Conservation (phyloP, 1,140 invertebrate genomes). For the Drosophila athabasca region DNA sequence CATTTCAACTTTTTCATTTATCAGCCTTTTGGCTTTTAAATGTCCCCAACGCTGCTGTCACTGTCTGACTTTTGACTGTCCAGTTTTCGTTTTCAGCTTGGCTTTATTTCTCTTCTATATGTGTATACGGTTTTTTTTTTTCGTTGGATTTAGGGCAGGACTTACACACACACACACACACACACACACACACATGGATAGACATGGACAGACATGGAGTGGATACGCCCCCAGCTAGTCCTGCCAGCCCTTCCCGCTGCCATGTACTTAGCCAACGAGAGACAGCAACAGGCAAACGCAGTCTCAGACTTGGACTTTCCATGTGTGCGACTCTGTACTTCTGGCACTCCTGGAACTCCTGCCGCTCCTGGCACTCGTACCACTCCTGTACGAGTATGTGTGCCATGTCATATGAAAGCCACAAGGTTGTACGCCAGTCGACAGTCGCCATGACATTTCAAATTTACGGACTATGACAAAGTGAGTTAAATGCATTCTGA, state of each 20-base stretch:
- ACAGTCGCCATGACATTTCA: conserved; percentile 78
- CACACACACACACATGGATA: not conserved
- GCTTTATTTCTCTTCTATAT: conserved; percentile 42
- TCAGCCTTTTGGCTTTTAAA: conserved; percentile 70
- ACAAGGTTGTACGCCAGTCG: conserved; percentile 72
- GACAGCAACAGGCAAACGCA: conserved; percentile 37
- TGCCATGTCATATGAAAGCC: conserved; percentile 66
- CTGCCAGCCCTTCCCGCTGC: conserved; percentile 13
- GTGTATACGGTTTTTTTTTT: conserved; percentile 29
- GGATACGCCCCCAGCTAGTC: not conserved
- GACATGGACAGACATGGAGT: too few relatives aligned
- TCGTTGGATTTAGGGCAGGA: conserved; percentile 57
- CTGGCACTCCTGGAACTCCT: conserved; percentile 19
- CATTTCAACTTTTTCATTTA: conserved; percentile 74
- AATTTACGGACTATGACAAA: conserved; percentile 79
- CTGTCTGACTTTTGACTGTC: conserved; percentile 65
- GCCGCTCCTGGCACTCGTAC: conserved; percentile 12
- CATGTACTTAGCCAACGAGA: conserved; percentile 28
- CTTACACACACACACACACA: conserved; percentile 4
- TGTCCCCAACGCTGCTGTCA: conserved; percentile 58
- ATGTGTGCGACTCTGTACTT: conserved; percentile 7
- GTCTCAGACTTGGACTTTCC: conserved; percentile 27
- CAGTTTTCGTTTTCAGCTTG: conserved; percentile 65
- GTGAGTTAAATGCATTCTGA: conserved; percentile 80
- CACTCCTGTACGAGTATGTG: conserved; percentile 26